Percentiles rank a stretch among this genome's conserved stretches.
Evolutionary conservation across 2,113 vertebrate species (phyloP).

Genomic region (Orientallactaga bullata): DNA sequence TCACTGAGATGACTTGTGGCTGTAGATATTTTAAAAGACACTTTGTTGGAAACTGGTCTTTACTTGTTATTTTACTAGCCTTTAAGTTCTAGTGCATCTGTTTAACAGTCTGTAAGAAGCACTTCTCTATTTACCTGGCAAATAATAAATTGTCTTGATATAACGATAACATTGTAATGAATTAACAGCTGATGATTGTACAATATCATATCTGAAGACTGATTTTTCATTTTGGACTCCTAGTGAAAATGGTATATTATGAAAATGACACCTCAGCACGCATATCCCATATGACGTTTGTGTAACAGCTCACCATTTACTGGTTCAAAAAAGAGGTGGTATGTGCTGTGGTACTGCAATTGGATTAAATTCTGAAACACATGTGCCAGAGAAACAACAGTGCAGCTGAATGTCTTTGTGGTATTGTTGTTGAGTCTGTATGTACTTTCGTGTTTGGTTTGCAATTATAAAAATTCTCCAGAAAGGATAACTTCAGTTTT

Average conservation of each 20-base stretch:
- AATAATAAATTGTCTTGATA: constrained; percentile 81
- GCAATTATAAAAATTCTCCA: constrained; percentile 48
- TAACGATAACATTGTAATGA: constrained; percentile 84
- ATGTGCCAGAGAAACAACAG: constrained; percentile 83
- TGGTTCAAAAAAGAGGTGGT: constrained; percentile 78
- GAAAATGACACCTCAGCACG: constrained; percentile 80
- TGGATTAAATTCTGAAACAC: constrained; percentile 84
- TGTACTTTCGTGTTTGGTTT: constrained; percentile 42
- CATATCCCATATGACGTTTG: constrained; percentile 79
- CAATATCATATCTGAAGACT: constrained; percentile 80
- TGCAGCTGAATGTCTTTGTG: constrained; percentile 63
- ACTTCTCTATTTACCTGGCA: constrained; percentile 76
- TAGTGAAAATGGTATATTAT: constrained; percentile 67
- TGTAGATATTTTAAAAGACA: constrained; percentile 56
- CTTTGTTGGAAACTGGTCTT: constrained; percentile 71
- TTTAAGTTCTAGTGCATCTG: constrained; percentile 66
- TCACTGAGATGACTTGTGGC: background rate
- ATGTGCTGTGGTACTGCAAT: constrained; percentile 79
- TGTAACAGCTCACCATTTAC: constrained; percentile 83
- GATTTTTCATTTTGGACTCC: constrained; percentile 72
- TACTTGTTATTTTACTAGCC: constrained; percentile 74
- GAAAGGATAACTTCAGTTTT: constrained; percentile 6
- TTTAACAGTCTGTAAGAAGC: constrained; percentile 75
- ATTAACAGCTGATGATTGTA: constrained; percentile 82
- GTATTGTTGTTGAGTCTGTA: constrained; percentile 63